Base-by-base conservation (phyloP, 2,797 vertebrate genomes). In the Cynodonichthys magdalenae region DNA sequence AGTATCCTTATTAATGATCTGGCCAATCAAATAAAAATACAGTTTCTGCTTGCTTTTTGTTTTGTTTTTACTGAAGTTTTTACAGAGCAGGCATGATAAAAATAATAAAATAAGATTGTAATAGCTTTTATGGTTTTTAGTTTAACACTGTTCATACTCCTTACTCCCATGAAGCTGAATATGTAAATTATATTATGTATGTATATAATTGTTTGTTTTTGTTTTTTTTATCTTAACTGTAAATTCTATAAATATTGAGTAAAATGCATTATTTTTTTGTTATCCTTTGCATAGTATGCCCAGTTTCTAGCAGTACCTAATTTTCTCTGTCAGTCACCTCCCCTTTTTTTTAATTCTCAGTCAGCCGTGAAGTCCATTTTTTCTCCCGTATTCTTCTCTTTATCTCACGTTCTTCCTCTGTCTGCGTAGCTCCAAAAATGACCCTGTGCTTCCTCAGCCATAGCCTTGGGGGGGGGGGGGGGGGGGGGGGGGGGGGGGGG, bases 391-490 rank as follows among this genome's bases (percentile, higher is more conserved):
- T 59, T 34, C 45, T 48, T 39, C 34, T 51, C 17, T 74, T 60
- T 47, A 27, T 64, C 17, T 75, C 60, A 44, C 75, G 68, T 63
- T 72, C 34, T 56, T 28, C 29, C 39, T 62, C 44, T 66, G 65
- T 69, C 75, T 80, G 67, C 18, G n/a, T 56, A 80, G 62, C 63
- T n/a, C 29, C 10, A 28, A 60, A 76, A 60, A 76, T 81, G 86
- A 85, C 85, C 83, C 82, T 62, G 66, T 84, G 81, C 75, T 70
- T 83, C 69, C 60, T 85, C 75, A 79, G 46, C 82, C 78, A 19
- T 79, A 56, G 57, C 66, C 53, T n/a, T n/a, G n/a, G n/a, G n/a
- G n/a, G n/a, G n/a, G n/a, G n/a, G n/a, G n/a, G n/a, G n/a, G n/a
- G n/a, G n/a, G n/a, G n/a, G n/a, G n/a, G n/a, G n/a, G n/a, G n/a